Evolutionary conservation across 2,797 vertebrate species (phyloP), one percentile per base, ranked within the genome.

Genomic region (Mormyrops boulengeri): DNA sequence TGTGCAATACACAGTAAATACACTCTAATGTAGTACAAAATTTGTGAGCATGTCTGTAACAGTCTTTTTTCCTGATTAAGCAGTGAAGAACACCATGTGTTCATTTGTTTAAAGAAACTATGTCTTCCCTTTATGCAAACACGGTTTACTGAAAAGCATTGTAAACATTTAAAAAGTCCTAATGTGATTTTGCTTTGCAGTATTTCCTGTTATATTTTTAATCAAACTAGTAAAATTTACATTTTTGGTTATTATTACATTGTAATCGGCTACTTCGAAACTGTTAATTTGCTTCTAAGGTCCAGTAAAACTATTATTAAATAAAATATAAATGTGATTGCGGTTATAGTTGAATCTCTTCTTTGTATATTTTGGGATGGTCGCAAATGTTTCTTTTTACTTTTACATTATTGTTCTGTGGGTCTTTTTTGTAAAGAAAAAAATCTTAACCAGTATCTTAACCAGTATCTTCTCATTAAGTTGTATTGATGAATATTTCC

Each of bases 51-150:
- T 38, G 34, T 38, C 19, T 90, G 66, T 30, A 41, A 30, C 84
- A 52, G 84, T 53, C 30, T 53, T 53, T 55, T 44, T 86, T 9
- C 26, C 44, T 86, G 85, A 86, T 86, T 86, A 52, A 34, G 50
- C 49, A 85, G 49, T 49, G 44, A 49, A 41, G 12, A 47, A 41
- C 38, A 52, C 85, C 85, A 17, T 86, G 49, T 52, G 50, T 19
- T 86, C 50, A 86, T 86, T 82, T 82, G 19, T 82, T 82, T 82
- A 82, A 82, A n/a, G 41, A 82, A 82, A 82, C 22, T 3, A 47
- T 82, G 77, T 47, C 77, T 44, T 22, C 41, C 38, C 77, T 82
- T 47, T 22, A 82, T 44, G 19, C 5, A 47, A 47, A 82, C 77
- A n/a, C 17, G 6, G 77, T 82, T 47, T 9, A 47, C 77, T n/a